A percentile compares a stretch with the other conserved stretches of the same genome.
These are phyloP conservation scores for Mesoclemmys tuberculata DNA, from an alignment of 2,113 vertebrate species.

Conservation along the genomic window DNA sequence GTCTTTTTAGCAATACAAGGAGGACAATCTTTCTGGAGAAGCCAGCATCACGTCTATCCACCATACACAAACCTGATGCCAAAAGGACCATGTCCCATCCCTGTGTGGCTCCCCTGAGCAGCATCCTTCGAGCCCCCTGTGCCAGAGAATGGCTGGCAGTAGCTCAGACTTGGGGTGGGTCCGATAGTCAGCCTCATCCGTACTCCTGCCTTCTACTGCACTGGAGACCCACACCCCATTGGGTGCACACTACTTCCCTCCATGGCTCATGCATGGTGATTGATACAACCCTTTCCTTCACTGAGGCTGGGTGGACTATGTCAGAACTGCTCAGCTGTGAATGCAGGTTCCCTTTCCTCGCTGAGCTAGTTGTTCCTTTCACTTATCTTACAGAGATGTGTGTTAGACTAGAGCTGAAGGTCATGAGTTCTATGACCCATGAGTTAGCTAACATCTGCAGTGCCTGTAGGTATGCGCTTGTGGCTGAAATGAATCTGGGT, in stretches of 20 bases:
- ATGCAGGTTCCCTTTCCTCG: not conserved
- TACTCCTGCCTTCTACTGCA: not conserved
- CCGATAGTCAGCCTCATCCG: not conserved
- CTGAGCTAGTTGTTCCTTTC: not conserved
- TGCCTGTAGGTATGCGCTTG: not conserved
- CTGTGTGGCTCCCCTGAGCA: not conserved
- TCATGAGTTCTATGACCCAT: not conserved
- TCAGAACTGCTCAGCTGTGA: not conserved
- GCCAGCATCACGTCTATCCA: not conserved
- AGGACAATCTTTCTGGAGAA: not conserved
- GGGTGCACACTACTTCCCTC: not conserved
- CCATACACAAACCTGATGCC: not conserved
- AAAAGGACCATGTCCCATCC: fast-evolving
- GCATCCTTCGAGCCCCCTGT: not conserved
- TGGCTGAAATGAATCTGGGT: not conserved
- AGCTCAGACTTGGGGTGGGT: not conserved
- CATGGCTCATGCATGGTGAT: not conserved
- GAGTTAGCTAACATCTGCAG: not conserved
- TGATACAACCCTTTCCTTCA: not conserved
- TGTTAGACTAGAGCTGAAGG: not conserved
- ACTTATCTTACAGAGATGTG: not conserved
- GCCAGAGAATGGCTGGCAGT: not conserved
- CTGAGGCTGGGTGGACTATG: not conserved
- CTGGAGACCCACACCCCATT: not conserved
- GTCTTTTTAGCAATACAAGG: not conserved